A percentile compares a stretch with the other conserved stretches of the same genome.
phyloP scores from a whole-genome alignment of 2,797 vertebrate genomes.

The Falco concolor region DNA sequence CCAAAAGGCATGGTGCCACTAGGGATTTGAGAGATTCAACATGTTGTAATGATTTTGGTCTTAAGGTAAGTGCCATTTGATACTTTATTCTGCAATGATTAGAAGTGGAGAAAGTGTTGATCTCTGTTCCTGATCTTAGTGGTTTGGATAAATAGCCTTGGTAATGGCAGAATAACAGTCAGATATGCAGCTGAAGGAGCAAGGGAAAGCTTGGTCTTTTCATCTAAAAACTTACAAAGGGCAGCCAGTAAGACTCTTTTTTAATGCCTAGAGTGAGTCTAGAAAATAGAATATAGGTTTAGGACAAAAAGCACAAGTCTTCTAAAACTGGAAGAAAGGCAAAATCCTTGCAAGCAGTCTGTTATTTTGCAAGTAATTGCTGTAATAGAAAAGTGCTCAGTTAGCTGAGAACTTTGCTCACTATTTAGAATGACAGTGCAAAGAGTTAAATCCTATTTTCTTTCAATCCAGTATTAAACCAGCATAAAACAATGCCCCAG shows the following conservation, averaged over 20 bases:
- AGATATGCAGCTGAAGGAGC: not conserved
- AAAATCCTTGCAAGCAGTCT: not conserved
- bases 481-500: not conserved
- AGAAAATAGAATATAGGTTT: not conserved
- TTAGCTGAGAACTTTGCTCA: not conserved
- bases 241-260: not conserved
- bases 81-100: not conserved
- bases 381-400: not conserved
- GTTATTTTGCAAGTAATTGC: slow-evolving; percentile 13
- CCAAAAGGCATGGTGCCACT: slow-evolving; percentile 17
- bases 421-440: not conserved
- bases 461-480: not conserved
- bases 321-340: not conserved
- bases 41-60: not conserved
- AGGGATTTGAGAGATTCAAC: slow-evolving; percentile 1
- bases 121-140: not conserved
- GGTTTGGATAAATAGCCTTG: not conserved
- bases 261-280: not conserved
- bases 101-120: not conserved
- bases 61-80: not conserved
- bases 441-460: slow-evolving; percentile 14
- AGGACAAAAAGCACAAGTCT: not conserved
- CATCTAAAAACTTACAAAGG: not conserved
- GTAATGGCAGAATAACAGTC: not conserved
- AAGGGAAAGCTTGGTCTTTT: not conserved